These are phyloP conservation scores for Argyresthia albistria DNA, from an alignment of 2,888 invertebrate genomes.

Conservation along the genomic window DNA sequence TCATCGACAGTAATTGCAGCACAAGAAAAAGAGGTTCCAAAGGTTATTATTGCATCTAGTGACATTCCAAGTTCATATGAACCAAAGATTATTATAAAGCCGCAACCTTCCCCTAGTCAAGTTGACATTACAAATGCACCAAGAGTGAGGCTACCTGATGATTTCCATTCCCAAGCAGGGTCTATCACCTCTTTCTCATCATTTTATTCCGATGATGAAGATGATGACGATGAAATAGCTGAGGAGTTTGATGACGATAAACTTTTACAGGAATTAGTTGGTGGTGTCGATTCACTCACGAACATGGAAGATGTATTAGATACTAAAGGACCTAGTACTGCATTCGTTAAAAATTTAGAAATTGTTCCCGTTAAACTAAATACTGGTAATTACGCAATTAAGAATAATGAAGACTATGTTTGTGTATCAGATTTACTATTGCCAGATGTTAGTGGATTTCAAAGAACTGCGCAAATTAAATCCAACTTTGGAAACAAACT, in stretches of 20 bases:
- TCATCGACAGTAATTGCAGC: constrained; percentile 13
- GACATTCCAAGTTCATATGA: constrained; percentile 56
- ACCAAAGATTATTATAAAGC: constrained; percentile 69
- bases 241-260: constrained; percentile 54
- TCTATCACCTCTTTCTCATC: constrained; percentile 52
- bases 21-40: constrained; percentile 46
- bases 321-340: constrained; percentile 55
- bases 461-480: constrained; percentile 58
- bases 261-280: constrained; percentile 55
- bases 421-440: constrained; percentile 50
- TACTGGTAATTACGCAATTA: constrained; percentile 28
- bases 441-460: constrained; percentile 41
- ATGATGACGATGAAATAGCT: constrained; percentile 31
- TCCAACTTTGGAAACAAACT: constrained; percentile 57
- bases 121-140: constrained; percentile 47
- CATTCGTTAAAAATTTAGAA: constrained; percentile 52
- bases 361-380: constrained; percentile 60
- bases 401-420: constrained; percentile 47
- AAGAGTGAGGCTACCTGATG: constrained; percentile 62
- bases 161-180: constrained; percentile 46
- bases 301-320: constrained; percentile 43
- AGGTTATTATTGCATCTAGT: constrained; percentile 65
- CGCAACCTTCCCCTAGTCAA: constrained; percentile 63
- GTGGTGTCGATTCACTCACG: constrained; percentile 55
- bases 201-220: constrained; percentile 48